Conservation (phyloP, 2,797 vertebrate species). For the Cryptoblepharus egeriae region DNA sequence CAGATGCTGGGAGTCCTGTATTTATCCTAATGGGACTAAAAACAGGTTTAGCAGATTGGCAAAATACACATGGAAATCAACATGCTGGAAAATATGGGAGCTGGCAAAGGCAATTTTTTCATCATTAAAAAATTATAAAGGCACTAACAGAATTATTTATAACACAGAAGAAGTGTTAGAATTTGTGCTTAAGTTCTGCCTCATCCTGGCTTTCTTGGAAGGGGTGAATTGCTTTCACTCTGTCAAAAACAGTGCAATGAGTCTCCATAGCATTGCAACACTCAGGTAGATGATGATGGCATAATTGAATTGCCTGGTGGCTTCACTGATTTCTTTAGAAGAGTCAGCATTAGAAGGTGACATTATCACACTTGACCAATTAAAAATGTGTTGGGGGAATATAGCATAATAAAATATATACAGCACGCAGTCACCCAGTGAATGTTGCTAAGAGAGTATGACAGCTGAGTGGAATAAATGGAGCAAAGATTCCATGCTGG, state of each 20-base stretch:
- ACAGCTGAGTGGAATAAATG: no score
- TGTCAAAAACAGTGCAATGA: background rate
- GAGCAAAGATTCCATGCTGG: background rate
- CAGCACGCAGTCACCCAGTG: background rate
- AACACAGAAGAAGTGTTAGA: constrained; percentile 40
- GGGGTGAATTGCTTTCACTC: background rate
- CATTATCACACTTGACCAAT: background rate
- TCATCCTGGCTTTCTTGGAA: background rate
- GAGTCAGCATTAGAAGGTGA: background rate
- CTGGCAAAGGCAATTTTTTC: constrained; percentile 45
- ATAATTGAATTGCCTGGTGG: background rate
- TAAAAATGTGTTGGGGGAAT: background rate
- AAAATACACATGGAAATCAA: constrained; percentile 47
- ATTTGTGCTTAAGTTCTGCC: constrained; percentile 4
- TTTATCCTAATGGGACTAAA: constrained; percentile 54
- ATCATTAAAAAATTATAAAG: constrained; percentile 44
- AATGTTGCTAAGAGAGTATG: background rate
- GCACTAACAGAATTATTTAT: constrained; percentile 56
- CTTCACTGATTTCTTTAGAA: background rate
- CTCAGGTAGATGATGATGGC: background rate
- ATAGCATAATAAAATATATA: background rate
- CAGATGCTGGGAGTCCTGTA: constrained; percentile 49
- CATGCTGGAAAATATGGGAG: constrained; percentile 51
- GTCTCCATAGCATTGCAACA: background rate
- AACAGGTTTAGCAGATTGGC: constrained; percentile 54